These are phyloP conservation scores for Epinotia nisella DNA, from an alignment of 2,888 invertebrate species.

Conservation along the genomic window DNA sequence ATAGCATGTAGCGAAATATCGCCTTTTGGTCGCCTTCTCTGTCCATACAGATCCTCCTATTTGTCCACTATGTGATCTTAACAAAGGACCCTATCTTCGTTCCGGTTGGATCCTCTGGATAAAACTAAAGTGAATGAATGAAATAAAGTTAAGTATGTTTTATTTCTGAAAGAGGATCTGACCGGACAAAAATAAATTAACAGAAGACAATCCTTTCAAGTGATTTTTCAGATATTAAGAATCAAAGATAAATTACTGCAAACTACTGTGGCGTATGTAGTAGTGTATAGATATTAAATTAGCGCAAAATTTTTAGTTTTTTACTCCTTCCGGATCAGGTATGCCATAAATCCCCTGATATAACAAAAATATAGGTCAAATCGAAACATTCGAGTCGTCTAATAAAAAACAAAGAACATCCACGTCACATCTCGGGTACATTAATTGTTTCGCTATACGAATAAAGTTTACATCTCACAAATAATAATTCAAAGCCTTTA, in stretches of 20 bases:
- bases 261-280: neutral
- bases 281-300: neutral
- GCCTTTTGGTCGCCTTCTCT: too few species aligned
- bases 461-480: constrained; percentile 17
- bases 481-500: constrained; percentile 18
- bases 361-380: neutral
- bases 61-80: too few species aligned
- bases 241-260: neutral
- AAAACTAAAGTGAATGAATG: too few species aligned
- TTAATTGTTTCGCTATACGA: constrained; percentile 1
- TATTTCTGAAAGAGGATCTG: neutral
- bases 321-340: neutral
- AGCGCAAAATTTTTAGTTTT: too few species aligned
- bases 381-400: neutral
- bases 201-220: too few species aligned
- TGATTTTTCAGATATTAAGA: neutral
- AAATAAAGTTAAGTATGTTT: too few species aligned
- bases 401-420: neutral
- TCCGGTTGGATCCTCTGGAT: too few species aligned
- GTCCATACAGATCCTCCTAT: too few species aligned
- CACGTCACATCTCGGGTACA: neutral
- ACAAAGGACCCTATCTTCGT: too few species aligned
- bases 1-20: too few species aligned
- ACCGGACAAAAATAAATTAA: neutral
- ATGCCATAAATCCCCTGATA: neutral